Base-by-base conservation (phyloP, 2,888 invertebrate species). In the Mellilla xanthometata region DNA sequence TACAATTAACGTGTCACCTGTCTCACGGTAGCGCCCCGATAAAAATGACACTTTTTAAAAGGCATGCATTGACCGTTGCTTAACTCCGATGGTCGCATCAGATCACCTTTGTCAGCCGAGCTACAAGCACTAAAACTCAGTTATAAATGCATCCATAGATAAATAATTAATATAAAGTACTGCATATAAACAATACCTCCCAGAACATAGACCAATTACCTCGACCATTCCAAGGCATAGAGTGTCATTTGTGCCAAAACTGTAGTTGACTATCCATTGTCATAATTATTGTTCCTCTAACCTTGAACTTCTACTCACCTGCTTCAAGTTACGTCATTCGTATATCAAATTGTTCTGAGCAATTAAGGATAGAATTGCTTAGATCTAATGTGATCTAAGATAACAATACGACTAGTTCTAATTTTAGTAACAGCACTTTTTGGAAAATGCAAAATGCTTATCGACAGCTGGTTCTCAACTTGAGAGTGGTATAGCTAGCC, bases 181-280 rank as follows among this genome's bases (percentile, higher is more conserved):
- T n/a, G n/a, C n/a, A n/a, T 31, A 33, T 33, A 24, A 43, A 43
- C 26, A 27, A 32, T 36, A 19, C 30, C 8, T 22, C 22, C 22
- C n/a, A 55, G 52, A n/a, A n/a, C n/a, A n/a, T n/a, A n/a, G n/a
- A n/a, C n/a, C n/a, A n/a, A n/a, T 61, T 54, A 60, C 12, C 30
- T 23, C 10, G 5, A 32, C 59, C 49, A 27, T 27, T 54, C 9
- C 29, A n/a, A 28, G 5, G 43, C 34, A 9, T 7, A 24, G 23
- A 39, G 40, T 28, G 24, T n/a, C 41, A 40, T 56, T 62, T 36
- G 45, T 35, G 3, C 59, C 66, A 54, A 62, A 65, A 55, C 32
- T 47, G 55, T 36, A 32, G 49, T 19, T 54, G 36, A 64, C 50
- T 48, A 50, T 30, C 60, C 43, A 63, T 67, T 66, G 68, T 68